Conservation (phyloP, 2,888 invertebrate genomes). For the Chymomyza procnemis region DNA sequence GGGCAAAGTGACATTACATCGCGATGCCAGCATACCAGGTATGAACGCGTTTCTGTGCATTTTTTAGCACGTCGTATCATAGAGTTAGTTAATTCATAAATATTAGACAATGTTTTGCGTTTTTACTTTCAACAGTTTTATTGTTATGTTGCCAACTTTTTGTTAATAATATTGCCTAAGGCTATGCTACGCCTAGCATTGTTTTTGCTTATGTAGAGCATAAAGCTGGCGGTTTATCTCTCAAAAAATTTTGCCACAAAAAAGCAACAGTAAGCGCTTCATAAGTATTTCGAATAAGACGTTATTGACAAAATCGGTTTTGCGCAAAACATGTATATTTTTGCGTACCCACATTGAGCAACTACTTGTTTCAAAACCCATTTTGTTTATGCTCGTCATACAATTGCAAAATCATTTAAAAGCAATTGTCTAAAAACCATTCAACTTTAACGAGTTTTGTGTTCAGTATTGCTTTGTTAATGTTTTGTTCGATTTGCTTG, state of each 20-base stretch:
- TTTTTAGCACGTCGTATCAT: conserved; percentile 5
- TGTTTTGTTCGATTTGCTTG: conserved; percentile 12
- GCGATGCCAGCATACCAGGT: conserved; percentile 87
- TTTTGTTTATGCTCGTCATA: conserved; percentile 18
- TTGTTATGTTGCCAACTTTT: conserved; percentile 30
- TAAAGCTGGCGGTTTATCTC: background rate
- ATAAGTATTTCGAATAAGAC: background rate
- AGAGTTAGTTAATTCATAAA: conserved; percentile 48
- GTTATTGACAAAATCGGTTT: background rate
- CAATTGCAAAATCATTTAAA: background rate
- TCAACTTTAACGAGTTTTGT: background rate
- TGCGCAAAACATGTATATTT: too few species aligned
- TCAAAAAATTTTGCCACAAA: conserved; percentile 1
- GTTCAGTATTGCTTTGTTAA: conserved; percentile 17
- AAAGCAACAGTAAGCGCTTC: background rate
- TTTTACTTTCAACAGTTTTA: conserved; percentile 51
- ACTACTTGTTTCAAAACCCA: conserved; percentile 20
- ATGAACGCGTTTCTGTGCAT: conserved; percentile 42
- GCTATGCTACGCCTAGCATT: conserved; percentile 12
- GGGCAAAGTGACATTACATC: conserved; percentile 91
- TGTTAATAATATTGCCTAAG: conserved; percentile 6
- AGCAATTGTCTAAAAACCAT: background rate
- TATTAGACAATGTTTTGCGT: conserved; percentile 52
- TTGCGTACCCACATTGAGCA: conserved; percentile 8
- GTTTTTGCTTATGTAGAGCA: background rate